Percentiles rank a stretch among this genome's conserved stretches.
These are phyloP conservation scores for Craniophora ligustri DNA, from an alignment of 2,888 invertebrate species.

Conservation along the genomic window DNA sequence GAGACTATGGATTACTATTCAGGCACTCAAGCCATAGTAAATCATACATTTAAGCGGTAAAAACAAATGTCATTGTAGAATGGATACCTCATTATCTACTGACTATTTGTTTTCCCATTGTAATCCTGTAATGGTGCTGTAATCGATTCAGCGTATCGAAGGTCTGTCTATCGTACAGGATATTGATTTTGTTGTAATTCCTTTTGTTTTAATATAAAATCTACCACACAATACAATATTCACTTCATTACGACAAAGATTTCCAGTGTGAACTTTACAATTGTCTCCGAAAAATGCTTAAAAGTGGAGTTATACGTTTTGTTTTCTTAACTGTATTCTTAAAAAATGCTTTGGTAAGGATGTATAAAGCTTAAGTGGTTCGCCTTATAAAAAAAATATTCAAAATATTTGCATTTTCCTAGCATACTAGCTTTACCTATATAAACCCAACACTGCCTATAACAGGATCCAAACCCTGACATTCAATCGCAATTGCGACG, in stretches of 20 bases:
- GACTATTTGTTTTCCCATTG: slow-evolving; percentile 37
- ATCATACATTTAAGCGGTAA: too few species aligned
- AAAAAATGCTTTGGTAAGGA: slow-evolving; percentile 26
- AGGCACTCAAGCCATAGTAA: too few species aligned
- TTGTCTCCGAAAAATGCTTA: slow-evolving; percentile 29
- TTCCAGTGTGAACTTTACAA: slow-evolving; percentile 14
- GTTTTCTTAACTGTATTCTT: slow-evolving; percentile 7
- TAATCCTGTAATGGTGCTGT: slow-evolving; percentile 23
- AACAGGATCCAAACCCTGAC: too few species aligned
- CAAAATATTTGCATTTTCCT: too few species aligned
- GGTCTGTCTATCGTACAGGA: slow-evolving; percentile 46
- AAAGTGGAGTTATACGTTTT: slow-evolving; percentile 2
- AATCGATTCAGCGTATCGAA: slow-evolving; percentile 48
- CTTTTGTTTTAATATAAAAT: slow-evolving; percentile 51
- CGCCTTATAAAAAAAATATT: too few species aligned
- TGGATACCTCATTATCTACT: slow-evolving; percentile 19
- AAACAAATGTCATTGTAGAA: slow-evolving; percentile 3
- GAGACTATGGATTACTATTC: too few species aligned
- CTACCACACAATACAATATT: not conserved
- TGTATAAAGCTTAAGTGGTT: too few species aligned
- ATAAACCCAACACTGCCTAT: too few species aligned
- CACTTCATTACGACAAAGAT: slow-evolving; percentile 17
- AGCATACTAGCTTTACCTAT: too few species aligned
- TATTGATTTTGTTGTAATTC: slow-evolving; percentile 35
- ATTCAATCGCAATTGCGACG: too few species aligned